Percentiles rank a stretch among this genome's conserved stretches.
Conservation (phyloP, 2,888 invertebrate species). For the Synergus japonicus region DNA sequence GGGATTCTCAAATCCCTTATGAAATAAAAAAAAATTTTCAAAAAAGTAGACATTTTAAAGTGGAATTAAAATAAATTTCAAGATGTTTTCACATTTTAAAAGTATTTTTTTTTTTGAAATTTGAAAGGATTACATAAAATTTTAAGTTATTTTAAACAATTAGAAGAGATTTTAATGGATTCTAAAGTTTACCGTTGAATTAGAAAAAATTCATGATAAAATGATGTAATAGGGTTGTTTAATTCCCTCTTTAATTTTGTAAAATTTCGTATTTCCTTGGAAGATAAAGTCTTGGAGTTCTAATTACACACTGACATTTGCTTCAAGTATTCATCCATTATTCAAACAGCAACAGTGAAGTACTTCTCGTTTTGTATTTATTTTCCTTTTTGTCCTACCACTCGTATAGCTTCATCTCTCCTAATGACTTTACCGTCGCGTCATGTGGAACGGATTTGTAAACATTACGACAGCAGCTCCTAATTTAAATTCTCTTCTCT, state of each 20-base stretch:
- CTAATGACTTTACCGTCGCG: neutral
- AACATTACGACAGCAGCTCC: slow-evolving; percentile 1
- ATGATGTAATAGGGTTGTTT: neutral
- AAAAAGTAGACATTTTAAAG: too few relatives aligned
- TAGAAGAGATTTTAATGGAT: too few relatives aligned
- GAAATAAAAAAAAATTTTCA: too few relatives aligned
- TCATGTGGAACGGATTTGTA: neutral
- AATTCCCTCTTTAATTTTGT: neutral
- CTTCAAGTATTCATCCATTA: slow-evolving; percentile 1
- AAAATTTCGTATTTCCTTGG: neutral
- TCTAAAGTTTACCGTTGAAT: too few relatives aligned
- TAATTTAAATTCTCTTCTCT: neutral
- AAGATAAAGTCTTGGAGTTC: neutral
- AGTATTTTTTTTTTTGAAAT: too few relatives aligned
- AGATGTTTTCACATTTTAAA: too few relatives aligned
- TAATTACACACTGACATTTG: neutral
- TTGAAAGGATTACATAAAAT: too few relatives aligned
- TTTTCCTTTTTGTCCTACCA: neutral
- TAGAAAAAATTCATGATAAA: too few relatives aligned
- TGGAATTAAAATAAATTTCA: too few relatives aligned
- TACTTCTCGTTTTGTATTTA: neutral
- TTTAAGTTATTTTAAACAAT: too few relatives aligned
- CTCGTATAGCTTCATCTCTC: neutral
- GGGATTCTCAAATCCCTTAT: too few relatives aligned
- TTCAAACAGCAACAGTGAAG: neutral